Evolutionary conservation across 2,888 invertebrate genomes (phyloP), one percentile per base, ranked within the genome.

Genomic region (Sclerodermus sp.): DNA sequence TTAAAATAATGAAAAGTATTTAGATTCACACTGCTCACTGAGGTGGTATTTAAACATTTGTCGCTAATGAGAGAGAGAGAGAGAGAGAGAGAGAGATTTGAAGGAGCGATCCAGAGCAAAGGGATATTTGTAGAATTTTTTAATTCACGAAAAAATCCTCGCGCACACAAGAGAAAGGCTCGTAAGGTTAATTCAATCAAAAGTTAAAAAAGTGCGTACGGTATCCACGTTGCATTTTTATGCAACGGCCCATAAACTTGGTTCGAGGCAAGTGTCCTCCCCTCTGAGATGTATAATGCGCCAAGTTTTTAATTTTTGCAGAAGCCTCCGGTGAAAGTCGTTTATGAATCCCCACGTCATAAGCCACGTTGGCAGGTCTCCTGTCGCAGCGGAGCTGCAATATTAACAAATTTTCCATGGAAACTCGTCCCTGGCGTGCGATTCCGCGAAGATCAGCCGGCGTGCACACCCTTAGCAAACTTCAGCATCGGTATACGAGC

Each of bases 101-200:
- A n/a, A n/a, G n/a, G n/a, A n/a, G n/a, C n/a, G n/a, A n/a, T n/a
- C n/a, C n/a, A n/a, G n/a, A n/a, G n/a, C n/a, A n/a, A n/a, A n/a
- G n/a, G n/a, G n/a, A n/a, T n/a, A n/a, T n/a, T n/a, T n/a, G n/a
- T n/a, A n/a, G n/a, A n/a, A n/a, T n/a, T n/a, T n/a, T n/a, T n/a
- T n/a, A n/a, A n/a, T n/a, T n/a, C n/a, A n/a, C n/a, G n/a, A n/a
- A n/a, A n/a, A n/a, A n/a, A n/a, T n/a, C n/a, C n/a, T n/a, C n/a
- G n/a, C n/a, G n/a, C n/a, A n/a, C n/a, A n/a, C n/a, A n/a, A n/a
- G n/a, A n/a, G n/a, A n/a, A n/a, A n/a, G 43, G 57, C 62, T 66
- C 64, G 60, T 60, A 62, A 60, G 60, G 58, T 64, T 70, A 70
- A 71, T 68, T 70, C 62, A 69, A 71, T 71, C 64, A 63, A 67